Conservation (phyloP, 2,113 vertebrate genomes). For the Myotis yumanensis region DNA sequence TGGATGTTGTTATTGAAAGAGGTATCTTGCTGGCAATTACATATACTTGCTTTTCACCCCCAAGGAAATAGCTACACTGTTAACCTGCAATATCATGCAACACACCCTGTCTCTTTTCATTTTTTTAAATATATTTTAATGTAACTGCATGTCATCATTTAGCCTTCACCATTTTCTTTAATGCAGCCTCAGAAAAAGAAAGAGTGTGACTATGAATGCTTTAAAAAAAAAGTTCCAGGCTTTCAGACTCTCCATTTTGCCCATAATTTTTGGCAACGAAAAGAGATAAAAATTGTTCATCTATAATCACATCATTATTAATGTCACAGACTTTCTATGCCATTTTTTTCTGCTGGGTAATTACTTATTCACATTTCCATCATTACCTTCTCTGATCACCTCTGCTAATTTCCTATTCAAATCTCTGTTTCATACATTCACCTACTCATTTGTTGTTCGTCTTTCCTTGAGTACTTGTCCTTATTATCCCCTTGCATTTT, state of each 20-base stretch:
- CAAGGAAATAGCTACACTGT: neutral
- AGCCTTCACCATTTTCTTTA: constrained; percentile 27
- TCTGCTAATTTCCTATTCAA: neutral
- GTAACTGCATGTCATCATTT: constrained; percentile 2
- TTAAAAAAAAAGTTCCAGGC: neutral
- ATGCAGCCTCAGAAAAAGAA: neutral
- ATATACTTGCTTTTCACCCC: neutral
- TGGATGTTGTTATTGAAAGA: neutral
- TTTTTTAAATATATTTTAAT: constrained; percentile 27
- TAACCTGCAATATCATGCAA: neutral
- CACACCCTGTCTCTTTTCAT: neutral
- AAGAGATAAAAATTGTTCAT: neutral
- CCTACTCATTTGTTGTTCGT: neutral
- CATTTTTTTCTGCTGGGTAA: constrained; percentile 9
- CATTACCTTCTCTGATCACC: neutral
- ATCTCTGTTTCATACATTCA: neutral
- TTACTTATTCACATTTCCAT: constrained; percentile 13
- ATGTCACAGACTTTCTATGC: neutral
- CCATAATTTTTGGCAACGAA: constrained; percentile 52
- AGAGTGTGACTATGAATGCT: neutral
- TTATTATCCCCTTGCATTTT: neutral
- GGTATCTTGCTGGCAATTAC: neutral
- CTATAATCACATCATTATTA: constrained; percentile 48
- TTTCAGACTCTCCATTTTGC: constrained; percentile 19
- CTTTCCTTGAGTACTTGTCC: neutral